Evolutionary conservation across 2,797 vertebrate genomes (phyloP), one percentile per base, ranked within the genome.

Genomic region (Bradypodion pumilum): DNA sequence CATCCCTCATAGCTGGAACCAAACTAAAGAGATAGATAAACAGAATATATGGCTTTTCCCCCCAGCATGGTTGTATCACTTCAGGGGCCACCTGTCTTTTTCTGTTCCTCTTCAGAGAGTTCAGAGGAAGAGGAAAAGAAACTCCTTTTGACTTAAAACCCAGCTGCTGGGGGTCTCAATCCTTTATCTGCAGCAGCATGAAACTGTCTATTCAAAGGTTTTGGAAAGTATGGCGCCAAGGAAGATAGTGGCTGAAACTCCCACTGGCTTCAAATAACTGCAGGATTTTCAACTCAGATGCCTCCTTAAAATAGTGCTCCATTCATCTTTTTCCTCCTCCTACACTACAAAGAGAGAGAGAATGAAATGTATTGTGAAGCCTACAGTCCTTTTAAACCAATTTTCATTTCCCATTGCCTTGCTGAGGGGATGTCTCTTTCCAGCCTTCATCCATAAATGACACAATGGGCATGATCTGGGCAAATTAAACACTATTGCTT

Each of bases 1-100:
- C 52, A 59, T 79, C 78, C 75, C n/a, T 89, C 92, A 93, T 90
- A 89, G 90, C 88, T 87, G 87, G 69, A 37, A 80, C 88, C 88
- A 91, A 68, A 68, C 52, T 9, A 46, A 49, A 59, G 29, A 60
- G 40, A 32, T 23, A 62, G 70, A 46, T 40, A 13, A 32, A 46
- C 23, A 29, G 16, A 82, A 49, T 59, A 32, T 63, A 81, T 35
- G 44, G 27, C 37, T 89, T 46, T 59, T 8, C 56, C 73, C 90
- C 76, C 86, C 74, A 83, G 49, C 86, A 80, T 83, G 70, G 46
- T 76, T 89, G 84, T 79, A 75, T 83, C 83, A 68, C 70, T 90
- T 86, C 85, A 87, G 83, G 83, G 27, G 32, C 72, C 69, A n/a
- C n/a, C 37, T 25, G 35, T 21, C n/a, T 85, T 72, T 16, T 92